phyloP scores from a whole-genome alignment of 2,797 vertebrate species.

The Alosa sapidissima region DNA sequence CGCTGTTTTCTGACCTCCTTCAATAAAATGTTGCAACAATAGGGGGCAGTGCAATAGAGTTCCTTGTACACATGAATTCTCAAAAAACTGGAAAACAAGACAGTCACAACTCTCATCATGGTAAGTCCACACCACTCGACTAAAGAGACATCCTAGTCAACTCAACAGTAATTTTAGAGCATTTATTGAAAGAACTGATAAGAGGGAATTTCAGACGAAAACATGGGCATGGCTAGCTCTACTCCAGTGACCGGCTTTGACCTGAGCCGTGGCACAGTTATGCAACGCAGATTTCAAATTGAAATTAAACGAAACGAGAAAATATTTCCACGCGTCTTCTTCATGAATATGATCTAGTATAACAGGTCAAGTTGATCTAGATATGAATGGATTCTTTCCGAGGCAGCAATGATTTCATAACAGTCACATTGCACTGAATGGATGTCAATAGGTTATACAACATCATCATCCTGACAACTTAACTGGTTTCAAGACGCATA shows the following conservation, averaged over 20 bases:
- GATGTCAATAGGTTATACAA: slow-evolving; percentile 43
- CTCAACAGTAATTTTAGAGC: neutral
- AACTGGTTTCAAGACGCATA: neutral
- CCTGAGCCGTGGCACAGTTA: slow-evolving; percentile 69
- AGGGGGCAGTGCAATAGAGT: slow-evolving; percentile 11
- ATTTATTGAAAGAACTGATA: neutral
- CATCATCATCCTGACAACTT: neutral
- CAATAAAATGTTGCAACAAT: neutral
- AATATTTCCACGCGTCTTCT: neutral
- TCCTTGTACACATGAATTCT: neutral
- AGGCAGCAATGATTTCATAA: neutral
- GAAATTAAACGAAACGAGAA: neutral
- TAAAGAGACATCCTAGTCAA: neutral
- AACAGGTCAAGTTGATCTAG: neutral
- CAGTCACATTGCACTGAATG: slow-evolving; percentile 37
- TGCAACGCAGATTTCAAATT: slow-evolving; percentile 58
- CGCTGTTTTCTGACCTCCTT: neutral
- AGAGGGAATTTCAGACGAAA: neutral
- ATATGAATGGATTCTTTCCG: neutral
- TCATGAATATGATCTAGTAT: neutral
- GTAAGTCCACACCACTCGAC: neutral
- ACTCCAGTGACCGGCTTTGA: slow-evolving; percentile 59
- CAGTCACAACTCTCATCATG: neutral
- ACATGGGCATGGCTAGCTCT: slow-evolving; percentile 40
- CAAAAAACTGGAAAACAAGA: neutral